Percentiles rank a stretch among this genome's conserved stretches.
phyloP scores from a whole-genome alignment of 2,888 invertebrate genomes.

The Parnassius mnemosyne region DNA sequence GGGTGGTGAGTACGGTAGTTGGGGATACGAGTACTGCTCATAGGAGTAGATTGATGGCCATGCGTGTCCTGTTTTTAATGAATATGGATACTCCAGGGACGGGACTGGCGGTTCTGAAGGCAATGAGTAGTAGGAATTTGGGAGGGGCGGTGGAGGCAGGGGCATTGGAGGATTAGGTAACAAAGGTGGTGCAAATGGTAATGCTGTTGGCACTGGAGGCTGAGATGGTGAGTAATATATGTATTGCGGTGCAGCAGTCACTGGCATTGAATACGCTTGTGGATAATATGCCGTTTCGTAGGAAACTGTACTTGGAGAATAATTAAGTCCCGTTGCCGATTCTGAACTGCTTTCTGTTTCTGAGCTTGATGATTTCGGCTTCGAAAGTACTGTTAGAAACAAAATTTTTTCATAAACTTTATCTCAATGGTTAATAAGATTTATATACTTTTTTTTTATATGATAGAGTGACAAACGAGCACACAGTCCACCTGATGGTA shows the following conservation, averaged over 20 bases:
- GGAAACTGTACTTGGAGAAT: constrained; percentile 31
- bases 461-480: too few species aligned
- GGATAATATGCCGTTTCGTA: constrained; percentile 40
- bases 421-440: too few species aligned
- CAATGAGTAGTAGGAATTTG: constrained; percentile 29
- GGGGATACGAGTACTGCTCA: constrained; percentile 2
- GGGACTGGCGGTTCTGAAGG: constrained; percentile 32
- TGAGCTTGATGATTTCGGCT: constrained; percentile 23
- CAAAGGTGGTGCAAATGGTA: constrained; percentile 26
- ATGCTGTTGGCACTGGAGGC: constrained; percentile 40
- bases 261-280: constrained; percentile 25
- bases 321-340: constrained; percentile 28
- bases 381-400: constrained; percentile 34
- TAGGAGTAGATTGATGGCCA: constrained; percentile 9
- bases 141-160: constrained; percentile 20
- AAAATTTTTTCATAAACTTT: neutral
- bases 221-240: constrained; percentile 46
- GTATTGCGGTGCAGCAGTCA: constrained; percentile 34
- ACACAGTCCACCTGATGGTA: too few species aligned
- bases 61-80: constrained; percentile 9
- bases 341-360: constrained; percentile 17
- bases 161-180: constrained; percentile 20
- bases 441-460: too few species aligned
- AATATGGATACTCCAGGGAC: constrained; percentile 16
- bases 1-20: constrained; percentile 5